Base-by-base conservation (phyloP, 2,797 vertebrate genomes). In the Gobio occitaniae region DNA sequence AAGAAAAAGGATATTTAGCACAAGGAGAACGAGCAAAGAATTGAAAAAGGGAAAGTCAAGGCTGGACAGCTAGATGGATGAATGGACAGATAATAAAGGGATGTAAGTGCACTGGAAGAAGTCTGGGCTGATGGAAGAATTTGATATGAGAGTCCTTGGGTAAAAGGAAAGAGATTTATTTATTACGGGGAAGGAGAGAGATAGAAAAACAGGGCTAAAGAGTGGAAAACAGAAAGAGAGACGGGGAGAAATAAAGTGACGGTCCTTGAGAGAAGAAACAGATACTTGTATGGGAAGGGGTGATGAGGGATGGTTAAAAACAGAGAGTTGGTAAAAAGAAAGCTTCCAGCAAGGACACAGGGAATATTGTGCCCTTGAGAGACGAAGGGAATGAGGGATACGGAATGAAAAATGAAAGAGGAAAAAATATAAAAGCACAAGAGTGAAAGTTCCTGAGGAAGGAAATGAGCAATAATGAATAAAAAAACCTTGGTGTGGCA, bases 1-100 rank as follows among this genome's bases (percentile, higher is more conserved):
- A 36, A 77, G 32, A 29, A 41, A 8, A n/a, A 17, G 11, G 15
- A 38, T 16, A 68, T 83, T 52, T 93, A 92, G 88, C 89, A 89
- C 89, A 89, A 88, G 87, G 82, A 89, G 38, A 59, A n/a, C n/a
- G 8, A 66, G 15, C 5, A 50, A 66, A 69, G 74, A 71, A 66
- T 21, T 48, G 41, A 70, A 78, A 56, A 72, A 48, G 15, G 36
- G 11, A 77, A 50, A 61, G 54, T 61, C 63, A 59, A 86, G 74
- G 71, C 74, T 76, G 71, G 77, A 77, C 38, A 50, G 71, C 36
- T 25, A 44, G 52, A 86, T 44, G 63, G 78, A 81, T 81, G 63
- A 80, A 78, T 71, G 63, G 65, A 81, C 32, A 17, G 65, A 80
- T 80, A 66, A 84, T 77, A 84, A 71, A 66, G 25, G 32, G 77